Percentiles rank a stretch among this genome's conserved stretches.
These are phyloP conservation scores for Phoeniculus purpureus DNA, from an alignment of 2,797 vertebrate species.

Conservation along the genomic window DNA sequence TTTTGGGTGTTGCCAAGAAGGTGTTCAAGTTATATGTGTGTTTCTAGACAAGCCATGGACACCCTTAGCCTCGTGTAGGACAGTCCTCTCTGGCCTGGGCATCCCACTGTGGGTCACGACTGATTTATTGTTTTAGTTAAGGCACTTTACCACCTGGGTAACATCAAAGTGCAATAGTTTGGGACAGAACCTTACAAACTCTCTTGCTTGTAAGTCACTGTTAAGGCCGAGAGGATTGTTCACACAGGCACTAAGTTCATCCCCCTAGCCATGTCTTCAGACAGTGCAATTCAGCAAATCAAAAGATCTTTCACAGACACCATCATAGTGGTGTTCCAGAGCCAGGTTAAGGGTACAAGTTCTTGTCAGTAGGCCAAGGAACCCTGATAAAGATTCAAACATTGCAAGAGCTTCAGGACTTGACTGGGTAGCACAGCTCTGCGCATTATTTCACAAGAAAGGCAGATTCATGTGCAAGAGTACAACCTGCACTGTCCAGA, in stretches of 20 bases:
- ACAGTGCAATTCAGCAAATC: background rate
- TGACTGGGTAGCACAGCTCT: background rate
- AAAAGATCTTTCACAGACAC: background rate
- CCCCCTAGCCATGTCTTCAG: background rate
- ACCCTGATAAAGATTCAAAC: background rate
- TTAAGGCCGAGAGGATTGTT: background rate
- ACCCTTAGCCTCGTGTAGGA: fast-evolving
- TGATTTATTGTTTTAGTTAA: background rate
- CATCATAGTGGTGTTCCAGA: background rate
- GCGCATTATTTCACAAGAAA: background rate
- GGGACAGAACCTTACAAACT: background rate
- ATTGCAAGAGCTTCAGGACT: background rate
- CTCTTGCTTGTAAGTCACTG: background rate
- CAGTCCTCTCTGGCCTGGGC: background rate
- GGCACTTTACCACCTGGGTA: background rate
- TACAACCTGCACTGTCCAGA: background rate
- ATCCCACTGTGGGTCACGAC: background rate
- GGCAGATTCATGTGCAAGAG: background rate
- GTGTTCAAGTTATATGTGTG: background rate
- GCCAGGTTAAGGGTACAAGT: background rate
- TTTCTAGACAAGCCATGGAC: background rate
- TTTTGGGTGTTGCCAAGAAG: background rate
- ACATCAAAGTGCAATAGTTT: background rate
- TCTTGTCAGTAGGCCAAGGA: background rate
- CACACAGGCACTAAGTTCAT: background rate